phyloP scores from a whole-genome alignment of 2,113 vertebrate species.

The Pollimyrus isidori region DNA sequence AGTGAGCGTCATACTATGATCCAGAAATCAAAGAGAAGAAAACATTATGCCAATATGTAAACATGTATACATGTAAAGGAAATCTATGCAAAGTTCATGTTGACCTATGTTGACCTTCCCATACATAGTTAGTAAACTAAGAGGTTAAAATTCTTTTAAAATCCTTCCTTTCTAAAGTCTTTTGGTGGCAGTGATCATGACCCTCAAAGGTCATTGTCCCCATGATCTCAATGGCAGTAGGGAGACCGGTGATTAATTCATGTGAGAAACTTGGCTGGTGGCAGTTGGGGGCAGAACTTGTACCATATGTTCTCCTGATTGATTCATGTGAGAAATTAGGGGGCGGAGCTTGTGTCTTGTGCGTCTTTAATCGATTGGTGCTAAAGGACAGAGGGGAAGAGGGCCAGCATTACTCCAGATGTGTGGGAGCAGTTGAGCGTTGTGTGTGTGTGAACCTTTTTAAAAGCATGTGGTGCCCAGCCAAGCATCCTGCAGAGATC shows the following conservation, averaged over 20 bases:
- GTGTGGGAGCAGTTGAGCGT: background rate
- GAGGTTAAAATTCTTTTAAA: background rate
- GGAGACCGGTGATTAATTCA: background rate
- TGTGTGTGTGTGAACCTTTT: background rate
- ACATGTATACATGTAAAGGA: background rate
- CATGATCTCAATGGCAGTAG: background rate
- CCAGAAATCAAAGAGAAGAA: background rate
- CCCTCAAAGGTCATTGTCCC: background rate
- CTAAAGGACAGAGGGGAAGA: background rate
- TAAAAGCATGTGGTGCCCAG: background rate
- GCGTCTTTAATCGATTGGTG: background rate
- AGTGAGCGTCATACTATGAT: background rate
- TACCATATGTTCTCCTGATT: background rate
- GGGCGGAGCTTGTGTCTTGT: background rate
- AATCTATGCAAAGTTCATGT: background rate
- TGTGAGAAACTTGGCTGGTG: background rate
- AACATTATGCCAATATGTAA: background rate
- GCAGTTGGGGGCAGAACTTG: background rate
- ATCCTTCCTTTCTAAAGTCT: background rate
- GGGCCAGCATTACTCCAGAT: background rate
- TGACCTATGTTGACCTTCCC: background rate
- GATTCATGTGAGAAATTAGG: background rate
- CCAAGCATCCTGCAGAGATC: background rate
- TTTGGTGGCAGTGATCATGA: background rate
- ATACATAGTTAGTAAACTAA: background rate